Percentiles rank a stretch among this genome's conserved stretches.
phyloP scores from a whole-genome alignment of 2,113 vertebrate genomes.

The Microtus oregoni region DNA sequence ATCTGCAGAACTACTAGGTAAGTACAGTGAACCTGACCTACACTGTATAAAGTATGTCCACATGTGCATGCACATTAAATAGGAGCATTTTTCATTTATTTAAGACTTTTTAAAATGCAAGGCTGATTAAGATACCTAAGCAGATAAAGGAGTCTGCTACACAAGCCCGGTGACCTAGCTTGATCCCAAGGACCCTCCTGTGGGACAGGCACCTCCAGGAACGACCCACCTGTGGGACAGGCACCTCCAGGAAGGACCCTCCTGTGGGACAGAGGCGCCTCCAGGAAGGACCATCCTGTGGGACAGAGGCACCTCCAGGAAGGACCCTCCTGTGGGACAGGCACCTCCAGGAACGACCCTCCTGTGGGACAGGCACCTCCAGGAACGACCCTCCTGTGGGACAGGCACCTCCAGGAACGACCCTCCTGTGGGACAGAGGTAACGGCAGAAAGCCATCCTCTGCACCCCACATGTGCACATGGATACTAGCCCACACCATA shows the following conservation, averaged over 20 bases:
- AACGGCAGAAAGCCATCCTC: not conserved
- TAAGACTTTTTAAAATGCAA: conserved; percentile 47
- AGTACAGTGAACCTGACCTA: conserved; percentile 1
- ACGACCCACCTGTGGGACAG: too few species aligned
- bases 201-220: too few species aligned
- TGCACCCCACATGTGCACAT: too few species aligned
- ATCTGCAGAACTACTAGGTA: conserved; percentile 50
- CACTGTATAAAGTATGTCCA: not conserved
- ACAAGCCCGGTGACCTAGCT: not conserved
- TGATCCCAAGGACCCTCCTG: not conserved
- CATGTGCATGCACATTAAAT: not conserved
- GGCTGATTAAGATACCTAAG: not conserved
- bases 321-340: too few species aligned
- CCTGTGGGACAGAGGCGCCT: not conserved
- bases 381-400: too few species aligned
- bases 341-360: too few species aligned
- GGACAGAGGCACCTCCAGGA: too few species aligned
- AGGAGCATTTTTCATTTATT: not conserved
- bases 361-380: not conserved
- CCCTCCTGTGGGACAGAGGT: too few species aligned
- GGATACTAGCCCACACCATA: not conserved
- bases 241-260: too few species aligned
- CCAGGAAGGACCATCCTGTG: too few species aligned
- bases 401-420: too few species aligned
- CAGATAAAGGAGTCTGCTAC: not conserved